phyloP scores from a whole-genome alignment of 2,113 vertebrate species.

The Mus pahari region DNA sequence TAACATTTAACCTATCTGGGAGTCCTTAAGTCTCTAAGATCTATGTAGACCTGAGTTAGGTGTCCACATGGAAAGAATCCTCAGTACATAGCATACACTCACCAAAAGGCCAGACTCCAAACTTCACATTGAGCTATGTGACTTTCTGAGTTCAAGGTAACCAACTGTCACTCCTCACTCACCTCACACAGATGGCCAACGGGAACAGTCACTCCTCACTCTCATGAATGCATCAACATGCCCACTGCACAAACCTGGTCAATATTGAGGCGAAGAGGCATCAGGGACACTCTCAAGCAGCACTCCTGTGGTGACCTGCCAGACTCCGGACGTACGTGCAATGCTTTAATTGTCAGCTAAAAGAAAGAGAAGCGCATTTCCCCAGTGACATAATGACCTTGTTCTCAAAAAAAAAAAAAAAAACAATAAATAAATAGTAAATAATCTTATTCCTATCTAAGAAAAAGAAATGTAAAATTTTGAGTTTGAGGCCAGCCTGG shows the following conservation, averaged over 20 bases:
- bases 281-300: slow-evolving; percentile 95
- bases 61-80: rapidly evolving
- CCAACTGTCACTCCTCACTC: neutral
- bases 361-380: neutral
- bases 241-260: slow-evolving; percentile 91
- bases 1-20: neutral
- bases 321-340: slow-evolving; percentile 96
- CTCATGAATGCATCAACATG: rapidly evolving
- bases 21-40: neutral
- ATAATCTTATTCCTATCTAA: neutral
- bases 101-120: neutral
- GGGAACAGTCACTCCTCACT: neutral
- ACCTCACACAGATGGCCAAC: no score
- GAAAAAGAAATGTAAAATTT: neutral
- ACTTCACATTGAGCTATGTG: neutral
- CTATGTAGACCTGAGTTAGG: neutral
- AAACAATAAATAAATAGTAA: neutral
- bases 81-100: rapidly evolving
- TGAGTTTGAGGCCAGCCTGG: neutral
- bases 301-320: slow-evolving; percentile 96
- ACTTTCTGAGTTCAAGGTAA: neutral
- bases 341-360: slow-evolving; percentile 94
- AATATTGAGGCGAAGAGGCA: slow-evolving; percentile 98
- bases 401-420: neutral
- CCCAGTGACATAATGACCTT: neutral